Conservation (phyloP, 2,113 vertebrate species). For the Syngnathus scovelli region DNA sequence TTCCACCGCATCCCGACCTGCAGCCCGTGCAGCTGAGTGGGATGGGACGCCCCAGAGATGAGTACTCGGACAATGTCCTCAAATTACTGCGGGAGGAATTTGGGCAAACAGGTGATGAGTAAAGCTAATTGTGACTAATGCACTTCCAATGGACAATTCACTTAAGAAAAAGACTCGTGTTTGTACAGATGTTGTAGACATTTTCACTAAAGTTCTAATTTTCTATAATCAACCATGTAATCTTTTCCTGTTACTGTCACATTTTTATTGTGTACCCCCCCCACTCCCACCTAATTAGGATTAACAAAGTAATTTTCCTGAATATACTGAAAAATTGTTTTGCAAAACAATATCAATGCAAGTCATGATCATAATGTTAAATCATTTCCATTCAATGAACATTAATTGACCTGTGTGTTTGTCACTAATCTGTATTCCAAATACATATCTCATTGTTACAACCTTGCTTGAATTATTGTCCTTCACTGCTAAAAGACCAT, state of each 20-base stretch:
- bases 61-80: slow-evolving; percentile 75
- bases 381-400: background rate
- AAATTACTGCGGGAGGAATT: slow-evolving; percentile 72
- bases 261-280: background rate
- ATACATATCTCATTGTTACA: background rate
- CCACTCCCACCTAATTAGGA: background rate
- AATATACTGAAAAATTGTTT: too few species aligned
- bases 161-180: background rate
- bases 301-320: background rate
- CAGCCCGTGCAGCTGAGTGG: slow-evolving; percentile 60
- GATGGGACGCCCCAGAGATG: slow-evolving; percentile 52
- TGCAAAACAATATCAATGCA: too few species aligned
- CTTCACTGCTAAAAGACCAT: too few species aligned
- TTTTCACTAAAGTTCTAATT: background rate
- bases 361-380: too few species aligned
- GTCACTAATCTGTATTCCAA: background rate
- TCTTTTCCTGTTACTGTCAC: background rate
- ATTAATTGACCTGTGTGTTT: background rate
- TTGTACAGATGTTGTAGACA: background rate
- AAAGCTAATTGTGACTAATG: slow-evolving; percentile 8
- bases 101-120: background rate
- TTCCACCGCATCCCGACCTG: slow-evolving; percentile 75
- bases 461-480: background rate
- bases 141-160: background rate
- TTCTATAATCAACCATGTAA: background rate